Conservation (phyloP, 2,113 vertebrate genomes). For the Indicator maculatus region DNA sequence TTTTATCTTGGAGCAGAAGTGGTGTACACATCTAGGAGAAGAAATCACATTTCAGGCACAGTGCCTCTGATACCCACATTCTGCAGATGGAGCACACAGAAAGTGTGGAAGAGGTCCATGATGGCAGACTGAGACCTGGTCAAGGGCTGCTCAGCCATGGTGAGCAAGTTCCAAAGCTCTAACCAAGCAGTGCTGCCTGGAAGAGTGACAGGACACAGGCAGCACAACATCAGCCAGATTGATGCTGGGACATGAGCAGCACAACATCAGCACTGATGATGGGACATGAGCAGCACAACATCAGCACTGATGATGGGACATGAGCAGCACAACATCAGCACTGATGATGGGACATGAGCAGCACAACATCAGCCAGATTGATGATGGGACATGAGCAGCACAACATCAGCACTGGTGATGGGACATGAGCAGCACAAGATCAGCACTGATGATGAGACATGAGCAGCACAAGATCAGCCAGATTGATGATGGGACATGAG, state of each 20-base stretch:
- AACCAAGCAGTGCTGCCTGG: neutral
- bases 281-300: too few species aligned
- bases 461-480: neutral
- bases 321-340: too few species aligned
- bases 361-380: too few species aligned
- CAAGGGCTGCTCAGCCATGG: neutral
- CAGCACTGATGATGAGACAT: too few species aligned
- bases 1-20: constrained; percentile 83
- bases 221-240: neutral
- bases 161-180: neutral
- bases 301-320: too few species aligned
- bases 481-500: too few species aligned
- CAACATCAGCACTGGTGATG: too few species aligned
- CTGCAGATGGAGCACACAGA: neutral
- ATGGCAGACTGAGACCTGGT: neutral
- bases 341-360: too few species aligned
- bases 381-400: too few species aligned
- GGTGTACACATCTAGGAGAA: constrained; percentile 80
- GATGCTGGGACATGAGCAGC: too few species aligned
- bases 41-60: neutral
- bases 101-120: rapidly evolving
- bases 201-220: neutral
- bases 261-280: too few species aligned
- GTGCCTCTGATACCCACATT: neutral
- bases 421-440: too few species aligned